Conservation (phyloP, 2,113 vertebrate species). For the Coregonus clupeaformis region DNA sequence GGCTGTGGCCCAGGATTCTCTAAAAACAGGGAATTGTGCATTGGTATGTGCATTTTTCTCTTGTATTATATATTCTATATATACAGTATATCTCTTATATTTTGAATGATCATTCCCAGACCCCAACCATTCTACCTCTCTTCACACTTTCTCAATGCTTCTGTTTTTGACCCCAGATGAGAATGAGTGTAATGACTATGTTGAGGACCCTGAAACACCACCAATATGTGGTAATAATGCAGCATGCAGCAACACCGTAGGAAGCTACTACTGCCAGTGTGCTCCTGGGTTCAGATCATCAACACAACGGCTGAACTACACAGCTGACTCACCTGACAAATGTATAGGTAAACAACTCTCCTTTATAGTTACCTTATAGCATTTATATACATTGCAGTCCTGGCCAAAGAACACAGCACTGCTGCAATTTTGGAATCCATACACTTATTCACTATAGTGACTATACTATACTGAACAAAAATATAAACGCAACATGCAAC, state of each 20-base stretch:
- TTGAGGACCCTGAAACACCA: accelerated
- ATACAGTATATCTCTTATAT: background rate
- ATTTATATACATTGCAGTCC: background rate
- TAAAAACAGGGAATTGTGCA: accelerated
- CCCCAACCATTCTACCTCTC: background rate
- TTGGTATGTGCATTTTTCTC: conserved; percentile 42
- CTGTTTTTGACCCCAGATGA: background rate
- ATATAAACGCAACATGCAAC: background rate
- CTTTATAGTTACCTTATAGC: background rate
- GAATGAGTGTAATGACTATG: conserved; percentile 20
- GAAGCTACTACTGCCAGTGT: conserved; percentile 63
- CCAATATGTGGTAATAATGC: conserved; percentile 11
- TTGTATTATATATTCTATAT: background rate
- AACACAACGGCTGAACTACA: background rate
- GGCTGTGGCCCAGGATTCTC: accelerated
- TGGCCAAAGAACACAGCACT: background rate
- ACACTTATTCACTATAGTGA: background rate
- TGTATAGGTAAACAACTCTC: conserved; percentile 39
- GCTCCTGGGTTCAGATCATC: background rate
- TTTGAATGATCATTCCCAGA: background rate
- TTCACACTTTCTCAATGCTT: background rate
- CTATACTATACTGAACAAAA: background rate
- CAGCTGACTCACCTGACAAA: accelerated
- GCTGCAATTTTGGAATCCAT: background rate
- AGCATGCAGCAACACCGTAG: conserved; percentile 20